Evolutionary conservation across 2,888 invertebrate species (phyloP).

Genomic region (Luperina testacea): DNA sequence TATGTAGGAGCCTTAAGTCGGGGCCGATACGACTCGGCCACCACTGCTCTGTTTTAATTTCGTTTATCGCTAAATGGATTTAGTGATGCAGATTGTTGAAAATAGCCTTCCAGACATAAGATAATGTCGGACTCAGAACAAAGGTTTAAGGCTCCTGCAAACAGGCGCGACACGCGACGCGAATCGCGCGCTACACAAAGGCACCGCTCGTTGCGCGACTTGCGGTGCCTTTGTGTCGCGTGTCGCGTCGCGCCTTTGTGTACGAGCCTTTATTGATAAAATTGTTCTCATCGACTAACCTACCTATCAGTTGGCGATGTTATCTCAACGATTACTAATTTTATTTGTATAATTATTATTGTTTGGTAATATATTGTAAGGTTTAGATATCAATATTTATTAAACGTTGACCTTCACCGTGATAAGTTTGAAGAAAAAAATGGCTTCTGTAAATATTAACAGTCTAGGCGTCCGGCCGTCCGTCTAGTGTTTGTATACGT

Average conservation of each 20-base stretch:
- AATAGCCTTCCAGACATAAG: neutral
- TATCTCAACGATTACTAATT: constrained; percentile 34
- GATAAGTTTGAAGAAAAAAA: constrained; percentile 20
- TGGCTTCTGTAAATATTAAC: constrained; percentile 27
- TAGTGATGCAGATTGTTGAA: too few relatives aligned
- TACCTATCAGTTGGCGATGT: neutral
- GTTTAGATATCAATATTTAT: constrained; percentile 34
- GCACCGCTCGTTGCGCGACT: too few relatives aligned
- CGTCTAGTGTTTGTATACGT: neutral
- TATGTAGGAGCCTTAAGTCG: too few relatives aligned
- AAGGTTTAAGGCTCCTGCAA: too few relatives aligned
- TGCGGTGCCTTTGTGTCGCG: too few relatives aligned
- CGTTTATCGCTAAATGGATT: too few relatives aligned
- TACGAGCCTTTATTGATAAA: constrained; percentile 20
- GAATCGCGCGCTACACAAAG: too few relatives aligned
- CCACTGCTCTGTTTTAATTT: too few relatives aligned
- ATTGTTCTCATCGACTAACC: neutral
- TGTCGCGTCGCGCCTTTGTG: too few relatives aligned
- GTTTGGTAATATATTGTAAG: constrained; percentile 36
- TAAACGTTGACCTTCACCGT: constrained; percentile 33
- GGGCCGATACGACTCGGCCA: too few relatives aligned
- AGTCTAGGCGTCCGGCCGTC: constrained; percentile 9
- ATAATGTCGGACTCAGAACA: neutral
- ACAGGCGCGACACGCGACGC: too few relatives aligned
- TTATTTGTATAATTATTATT: constrained; percentile 53